Evolutionary conservation across 2,888 invertebrate genomes (phyloP).

Genomic region (Amphipyra tragopoginis): DNA sequence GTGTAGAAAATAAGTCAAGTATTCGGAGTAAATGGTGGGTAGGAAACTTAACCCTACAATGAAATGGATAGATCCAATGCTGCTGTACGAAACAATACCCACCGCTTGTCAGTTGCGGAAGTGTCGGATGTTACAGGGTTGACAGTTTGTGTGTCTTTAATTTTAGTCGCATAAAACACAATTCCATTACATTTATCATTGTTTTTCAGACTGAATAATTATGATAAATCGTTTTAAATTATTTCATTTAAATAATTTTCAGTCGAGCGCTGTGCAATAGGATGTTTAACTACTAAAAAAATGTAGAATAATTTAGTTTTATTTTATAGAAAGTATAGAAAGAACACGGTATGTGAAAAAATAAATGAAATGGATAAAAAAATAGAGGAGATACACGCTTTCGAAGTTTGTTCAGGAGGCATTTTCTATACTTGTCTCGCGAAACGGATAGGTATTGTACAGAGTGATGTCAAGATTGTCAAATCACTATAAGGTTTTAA

Average conservation of each 20-base stretch:
- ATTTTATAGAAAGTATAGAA: no score
- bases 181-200: conserved; percentile 27
- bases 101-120: conserved; percentile 68
- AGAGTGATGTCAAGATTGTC: no score
- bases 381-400: no score
- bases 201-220: conserved; percentile 10
- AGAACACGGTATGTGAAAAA: no score
- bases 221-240: conserved; percentile 2
- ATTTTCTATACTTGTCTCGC: no score
- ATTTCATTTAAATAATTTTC: not conserved
- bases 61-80: conserved; percentile 67
- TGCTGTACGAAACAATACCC: conserved; percentile 72
- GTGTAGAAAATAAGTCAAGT: conserved; percentile 46
- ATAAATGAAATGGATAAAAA: no score
- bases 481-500: no score
- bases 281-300: no score
- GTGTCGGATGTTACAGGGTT: conserved; percentile 65
- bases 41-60: conserved; percentile 61
- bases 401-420: no score
- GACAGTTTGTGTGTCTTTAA: conserved; percentile 54
- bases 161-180: conserved; percentile 28
- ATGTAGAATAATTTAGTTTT: no score
- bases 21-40: conserved; percentile 43
- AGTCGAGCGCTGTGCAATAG: no score
- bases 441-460: no score